phyloP scores from a whole-genome alignment of 2,113 vertebrate genomes.

The Condylura cristata region DNA sequence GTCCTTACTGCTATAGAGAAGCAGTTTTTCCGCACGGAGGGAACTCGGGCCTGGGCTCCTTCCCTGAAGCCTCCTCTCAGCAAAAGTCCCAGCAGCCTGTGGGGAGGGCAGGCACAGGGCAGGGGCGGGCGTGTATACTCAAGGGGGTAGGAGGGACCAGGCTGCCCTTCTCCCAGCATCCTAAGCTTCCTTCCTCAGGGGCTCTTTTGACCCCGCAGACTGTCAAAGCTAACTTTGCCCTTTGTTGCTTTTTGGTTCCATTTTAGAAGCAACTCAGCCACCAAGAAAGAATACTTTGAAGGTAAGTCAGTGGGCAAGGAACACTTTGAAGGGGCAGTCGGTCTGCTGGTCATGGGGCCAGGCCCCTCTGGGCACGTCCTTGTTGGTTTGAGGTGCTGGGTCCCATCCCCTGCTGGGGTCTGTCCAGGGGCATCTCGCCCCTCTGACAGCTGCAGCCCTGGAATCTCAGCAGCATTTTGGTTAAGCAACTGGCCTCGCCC shows the following conservation, averaged over 20 bases:
- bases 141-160: background rate
- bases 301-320: constrained; percentile 47
- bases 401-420: background rate
- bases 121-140: background rate
- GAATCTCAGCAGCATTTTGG: constrained; percentile 9
- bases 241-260: constrained; percentile 13
- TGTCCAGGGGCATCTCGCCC: background rate
- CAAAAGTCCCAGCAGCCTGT: background rate
- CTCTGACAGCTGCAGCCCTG: background rate
- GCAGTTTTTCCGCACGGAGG: constrained; percentile 23
- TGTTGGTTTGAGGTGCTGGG: background rate
- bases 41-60: background rate
- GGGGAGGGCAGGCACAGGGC: background rate
- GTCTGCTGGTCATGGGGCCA: background rate
- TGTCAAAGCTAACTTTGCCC: background rate
- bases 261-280: background rate
- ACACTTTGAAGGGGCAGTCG: background rate
- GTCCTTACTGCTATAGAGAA: constrained; percentile 37
- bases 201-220: background rate
- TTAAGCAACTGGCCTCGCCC: background rate
- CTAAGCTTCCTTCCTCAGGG: background rate
- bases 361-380: background rate
- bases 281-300: constrained; percentile 10
- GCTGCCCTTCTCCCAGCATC: background rate
- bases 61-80: background rate